Conservation (phyloP, 2,888 invertebrate species). For the Xestobium rufovillosum region DNA sequence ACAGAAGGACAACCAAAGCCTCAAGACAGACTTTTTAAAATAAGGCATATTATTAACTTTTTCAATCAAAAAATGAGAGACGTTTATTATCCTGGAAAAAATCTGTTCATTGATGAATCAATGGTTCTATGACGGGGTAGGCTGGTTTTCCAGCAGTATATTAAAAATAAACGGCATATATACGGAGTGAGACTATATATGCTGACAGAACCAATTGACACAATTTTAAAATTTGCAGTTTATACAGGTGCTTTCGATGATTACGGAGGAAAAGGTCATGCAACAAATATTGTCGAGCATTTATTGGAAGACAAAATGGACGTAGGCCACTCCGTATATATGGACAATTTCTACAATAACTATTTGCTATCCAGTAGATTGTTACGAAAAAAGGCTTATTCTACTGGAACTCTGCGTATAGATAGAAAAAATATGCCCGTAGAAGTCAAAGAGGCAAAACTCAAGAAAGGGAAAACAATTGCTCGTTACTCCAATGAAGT, state of each 20-base stretch:
- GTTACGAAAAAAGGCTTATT: not conserved
- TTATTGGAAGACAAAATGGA: not conserved
- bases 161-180: not conserved
- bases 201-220: not conserved
- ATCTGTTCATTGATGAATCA: not conserved
- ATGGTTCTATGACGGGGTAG: conserved; percentile 2
- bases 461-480: conserved; percentile 2
- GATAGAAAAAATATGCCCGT: not conserved
- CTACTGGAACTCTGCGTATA: not conserved
- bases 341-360: not conserved
- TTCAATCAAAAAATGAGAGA: not conserved
- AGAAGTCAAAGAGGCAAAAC: not conserved
- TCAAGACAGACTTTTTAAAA: not conserved
- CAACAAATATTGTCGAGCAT: not conserved
- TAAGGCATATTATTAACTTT: not conserved
- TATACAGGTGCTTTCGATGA: too few relatives aligned
- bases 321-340: not conserved
- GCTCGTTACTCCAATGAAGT: not conserved
- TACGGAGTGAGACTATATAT: not conserved
- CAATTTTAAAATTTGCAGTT: not conserved
- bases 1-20: not conserved
- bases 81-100: conserved; percentile 1
- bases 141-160: not conserved
- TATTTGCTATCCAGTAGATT: not conserved
- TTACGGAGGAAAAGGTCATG: not conserved